phyloP scores from a whole-genome alignment of 2,888 invertebrate species.

The Tenthredo scrophulariae region DNA sequence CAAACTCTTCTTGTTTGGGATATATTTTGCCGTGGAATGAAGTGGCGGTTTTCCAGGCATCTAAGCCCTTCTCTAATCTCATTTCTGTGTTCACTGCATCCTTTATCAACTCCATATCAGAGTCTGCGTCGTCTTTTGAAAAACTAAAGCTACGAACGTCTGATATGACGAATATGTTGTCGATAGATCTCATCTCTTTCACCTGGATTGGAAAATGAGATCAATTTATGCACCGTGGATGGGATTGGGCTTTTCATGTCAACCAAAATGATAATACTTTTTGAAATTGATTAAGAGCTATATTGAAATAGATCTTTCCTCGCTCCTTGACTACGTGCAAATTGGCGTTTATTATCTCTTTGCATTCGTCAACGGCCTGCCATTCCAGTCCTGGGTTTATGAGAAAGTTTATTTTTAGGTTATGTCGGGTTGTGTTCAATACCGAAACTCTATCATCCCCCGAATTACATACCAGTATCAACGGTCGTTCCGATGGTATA shows the following conservation, averaged over 20 bases:
- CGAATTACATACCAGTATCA: constrained; percentile 65
- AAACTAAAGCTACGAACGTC: constrained; percentile 63
- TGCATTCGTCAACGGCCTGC: constrained; percentile 70
- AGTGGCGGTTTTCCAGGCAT: constrained; percentile 66
- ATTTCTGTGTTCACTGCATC: constrained; percentile 58
- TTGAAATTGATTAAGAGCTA: constrained; percentile 61
- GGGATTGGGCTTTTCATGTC: not conserved
- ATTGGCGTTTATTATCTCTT: constrained; percentile 63
- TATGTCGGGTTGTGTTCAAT: constrained; percentile 13
- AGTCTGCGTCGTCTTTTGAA: constrained; percentile 57
- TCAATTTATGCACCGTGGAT: not conserved
- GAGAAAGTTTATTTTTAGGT: not conserved
- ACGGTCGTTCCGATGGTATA: constrained; percentile 66
- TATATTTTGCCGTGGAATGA: constrained; percentile 67
- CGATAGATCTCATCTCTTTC: constrained; percentile 69
- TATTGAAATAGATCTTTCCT: constrained; percentile 69
- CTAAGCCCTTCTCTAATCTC: constrained; percentile 63
- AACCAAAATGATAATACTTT: constrained; percentile 61
- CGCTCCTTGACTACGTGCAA: constrained; percentile 65
- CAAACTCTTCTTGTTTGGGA: constrained; percentile 66
- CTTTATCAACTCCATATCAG: constrained; percentile 63
- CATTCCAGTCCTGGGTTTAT: constrained; percentile 68
- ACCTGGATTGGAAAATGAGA: constrained; percentile 59
- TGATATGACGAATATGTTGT: constrained; percentile 68
- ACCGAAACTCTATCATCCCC: not conserved